Base-by-base conservation (phyloP, 2,888 invertebrate species). In the Tetrapedia diversipes region DNA sequence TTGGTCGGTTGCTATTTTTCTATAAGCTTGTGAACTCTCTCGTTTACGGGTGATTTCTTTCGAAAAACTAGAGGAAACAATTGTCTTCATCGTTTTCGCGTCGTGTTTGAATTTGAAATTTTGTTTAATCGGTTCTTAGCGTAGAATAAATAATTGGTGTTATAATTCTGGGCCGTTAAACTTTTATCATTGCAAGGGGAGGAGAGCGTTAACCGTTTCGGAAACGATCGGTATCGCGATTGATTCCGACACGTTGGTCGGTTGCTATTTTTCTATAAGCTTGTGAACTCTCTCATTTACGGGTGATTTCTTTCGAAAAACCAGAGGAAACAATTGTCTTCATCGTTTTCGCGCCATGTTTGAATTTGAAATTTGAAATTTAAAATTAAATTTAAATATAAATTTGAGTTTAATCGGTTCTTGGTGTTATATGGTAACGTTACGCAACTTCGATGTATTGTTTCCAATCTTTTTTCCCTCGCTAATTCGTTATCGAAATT, bases 81-180 rank as follows among this genome's bases (percentile, higher is more conserved):
- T n/a, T 8, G 22, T n/a, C 39, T 29, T 3, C 22, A 27, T 19
- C 24, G 14, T 19, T 34, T 7, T 27, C 45, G 34, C 37, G 16
- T 29, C 4, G 11, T 22, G 43, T 45, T n/a, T n/a, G n/a, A n/a
- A n/a, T n/a, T n/a, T n/a, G n/a, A n/a, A n/a, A n/a, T n/a, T n/a
- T n/a, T n/a, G n/a, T n/a, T n/a, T n/a, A n/a, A n/a, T n/a, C n/a
- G n/a, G n/a, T n/a, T n/a, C n/a, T n/a, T n/a, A n/a, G n/a, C n/a
- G n/a, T n/a, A n/a, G n/a, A n/a, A n/a, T n/a, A n/a, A n/a, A n/a
- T n/a, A n/a, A n/a, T n/a, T n/a, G n/a, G n/a, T n/a, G n/a, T n/a
- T n/a, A n/a, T n/a, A 85, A 87, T 87, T 83, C 81, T 77, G 66
- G 76, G 69, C 83, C 81, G 86, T 86, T 86, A 87, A 84, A 85